phyloP scores from a whole-genome alignment of 1,140 invertebrate genomes.

The Neuroterus valhalla region DNA sequence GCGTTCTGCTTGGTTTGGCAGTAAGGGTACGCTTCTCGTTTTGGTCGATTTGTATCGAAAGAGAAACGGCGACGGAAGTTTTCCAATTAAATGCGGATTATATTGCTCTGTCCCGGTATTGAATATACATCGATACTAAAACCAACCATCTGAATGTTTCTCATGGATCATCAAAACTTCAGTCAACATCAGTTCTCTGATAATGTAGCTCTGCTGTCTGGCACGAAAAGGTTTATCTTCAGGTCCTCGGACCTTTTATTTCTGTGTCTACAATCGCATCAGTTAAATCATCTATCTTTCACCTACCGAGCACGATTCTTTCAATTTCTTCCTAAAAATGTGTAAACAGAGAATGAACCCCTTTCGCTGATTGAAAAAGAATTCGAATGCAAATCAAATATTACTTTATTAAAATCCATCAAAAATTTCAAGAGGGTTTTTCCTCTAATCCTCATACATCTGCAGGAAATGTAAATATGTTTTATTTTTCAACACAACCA shows the following conservation, averaged over 20 bases:
- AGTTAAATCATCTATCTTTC: constrained; percentile 35
- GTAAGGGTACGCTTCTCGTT: constrained; percentile 53
- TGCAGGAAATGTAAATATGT: too few species aligned
- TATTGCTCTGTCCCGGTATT: constrained; percentile 73
- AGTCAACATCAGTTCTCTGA: constrained; percentile 57
- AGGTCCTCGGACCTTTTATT: constrained; percentile 57
- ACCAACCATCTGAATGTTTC: constrained; percentile 55
- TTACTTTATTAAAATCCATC: too few species aligned
- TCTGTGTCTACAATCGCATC: constrained; percentile 54
- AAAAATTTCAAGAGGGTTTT: too few species aligned
- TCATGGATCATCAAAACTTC: constrained; percentile 59
- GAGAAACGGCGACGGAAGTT: constrained; percentile 64
- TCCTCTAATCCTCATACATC: too few species aligned
- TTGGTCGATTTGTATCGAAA: constrained; percentile 54
- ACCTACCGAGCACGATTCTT: background rate
- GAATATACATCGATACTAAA: constrained; percentile 71
- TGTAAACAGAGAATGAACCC: too few species aligned
- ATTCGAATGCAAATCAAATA: too few species aligned
- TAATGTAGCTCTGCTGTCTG: constrained; percentile 49
- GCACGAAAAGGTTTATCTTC: constrained; percentile 52
- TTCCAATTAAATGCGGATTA: constrained; percentile 74
- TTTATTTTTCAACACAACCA: too few species aligned
- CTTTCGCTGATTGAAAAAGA: too few species aligned
- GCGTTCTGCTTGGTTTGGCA: constrained; percentile 50
- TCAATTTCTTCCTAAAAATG: background rate